These are phyloP conservation scores for Ambastaia sidthimunki DNA, from an alignment of 2,797 vertebrate genomes.

Conservation along the genomic window DNA sequence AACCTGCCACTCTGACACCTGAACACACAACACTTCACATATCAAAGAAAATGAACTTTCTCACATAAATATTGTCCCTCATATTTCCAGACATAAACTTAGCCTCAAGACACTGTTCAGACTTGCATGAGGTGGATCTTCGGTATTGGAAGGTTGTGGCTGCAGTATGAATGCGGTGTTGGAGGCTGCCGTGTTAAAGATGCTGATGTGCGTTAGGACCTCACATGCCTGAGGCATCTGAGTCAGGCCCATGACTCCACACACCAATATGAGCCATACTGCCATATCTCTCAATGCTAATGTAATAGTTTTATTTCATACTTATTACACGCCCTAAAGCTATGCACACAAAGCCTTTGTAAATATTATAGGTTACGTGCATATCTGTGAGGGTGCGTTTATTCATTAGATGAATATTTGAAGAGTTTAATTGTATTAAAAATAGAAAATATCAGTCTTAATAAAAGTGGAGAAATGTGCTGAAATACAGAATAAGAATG, in stretches of 20 bases:
- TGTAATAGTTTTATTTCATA: slow-evolving; percentile 13
- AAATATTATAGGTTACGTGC: slow-evolving; percentile 3
- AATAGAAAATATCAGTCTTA: neutral
- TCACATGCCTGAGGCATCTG: slow-evolving; percentile 14
- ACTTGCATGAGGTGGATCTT: slow-evolving; percentile 57
- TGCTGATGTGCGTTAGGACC: slow-evolving; percentile 16
- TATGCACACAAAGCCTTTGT: neutral
- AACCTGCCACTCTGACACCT: slow-evolving; percentile 9
- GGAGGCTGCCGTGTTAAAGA: slow-evolving; percentile 2
- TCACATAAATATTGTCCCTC: slow-evolving; percentile 30
- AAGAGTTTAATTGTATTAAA: slow-evolving; percentile 14
- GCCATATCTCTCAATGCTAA: slow-evolving; percentile 10
- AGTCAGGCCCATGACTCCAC: slow-evolving; percentile 4
- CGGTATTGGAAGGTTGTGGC: slow-evolving; percentile 48
- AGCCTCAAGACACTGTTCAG: slow-evolving; percentile 48
- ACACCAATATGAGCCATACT: slow-evolving; percentile 29
- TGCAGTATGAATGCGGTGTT: slow-evolving; percentile 6
- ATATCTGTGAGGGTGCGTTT: neutral
- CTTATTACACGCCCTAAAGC: slow-evolving; percentile 29
- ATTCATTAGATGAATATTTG: slow-evolving; percentile 10
- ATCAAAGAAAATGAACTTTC: slow-evolving; percentile 22
- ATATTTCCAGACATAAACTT: neutral
- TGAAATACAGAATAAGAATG: no score
- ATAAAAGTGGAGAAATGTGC: neutral
- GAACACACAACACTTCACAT: slow-evolving; percentile 24